These are phyloP conservation scores for Tuberolachnus salignus DNA, from an alignment of 2,888 invertebrate genomes.

Conservation along the genomic window DNA sequence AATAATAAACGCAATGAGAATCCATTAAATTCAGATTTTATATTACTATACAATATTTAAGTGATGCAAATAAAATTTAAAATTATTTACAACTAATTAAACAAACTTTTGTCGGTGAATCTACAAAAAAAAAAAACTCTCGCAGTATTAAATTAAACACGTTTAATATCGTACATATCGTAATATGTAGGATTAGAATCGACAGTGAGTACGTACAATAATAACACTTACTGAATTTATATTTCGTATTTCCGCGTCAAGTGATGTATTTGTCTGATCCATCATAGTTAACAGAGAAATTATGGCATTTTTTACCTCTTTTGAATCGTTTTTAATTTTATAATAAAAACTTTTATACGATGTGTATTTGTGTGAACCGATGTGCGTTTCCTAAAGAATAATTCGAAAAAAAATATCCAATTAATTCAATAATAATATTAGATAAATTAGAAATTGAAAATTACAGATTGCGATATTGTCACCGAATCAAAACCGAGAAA, in stretches of 20 bases:
- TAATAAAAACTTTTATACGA: conserved; percentile 22
- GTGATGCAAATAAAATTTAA: too few relatives aligned
- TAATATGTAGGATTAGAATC: too few relatives aligned
- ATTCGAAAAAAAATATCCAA: neutral
- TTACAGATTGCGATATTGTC: conserved; percentile 18
- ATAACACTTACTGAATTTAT: conserved; percentile 15
- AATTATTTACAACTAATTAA: too few relatives aligned
- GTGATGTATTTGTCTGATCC: neutral
- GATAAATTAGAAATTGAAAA: neutral
- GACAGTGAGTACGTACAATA: too few relatives aligned
- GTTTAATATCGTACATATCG: too few relatives aligned
- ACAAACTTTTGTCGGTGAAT: too few relatives aligned
- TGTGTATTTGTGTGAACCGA: conserved; percentile 4
- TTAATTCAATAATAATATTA: neutral
- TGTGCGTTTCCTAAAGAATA: neutral
- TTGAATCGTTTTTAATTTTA: conserved; percentile 24
- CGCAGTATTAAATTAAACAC: too few relatives aligned
- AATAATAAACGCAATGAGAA: too few relatives aligned
- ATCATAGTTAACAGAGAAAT: neutral
- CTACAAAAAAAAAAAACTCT: too few relatives aligned
- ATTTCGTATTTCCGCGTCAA: conserved; percentile 3
- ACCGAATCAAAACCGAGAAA: conserved; percentile 46
- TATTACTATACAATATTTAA: too few relatives aligned
- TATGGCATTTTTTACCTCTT: neutral
- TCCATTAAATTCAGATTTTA: too few relatives aligned